Evolutionary conservation across 1,140 invertebrate species (phyloP).

Genomic region (Bombus sibiricus): DNA sequence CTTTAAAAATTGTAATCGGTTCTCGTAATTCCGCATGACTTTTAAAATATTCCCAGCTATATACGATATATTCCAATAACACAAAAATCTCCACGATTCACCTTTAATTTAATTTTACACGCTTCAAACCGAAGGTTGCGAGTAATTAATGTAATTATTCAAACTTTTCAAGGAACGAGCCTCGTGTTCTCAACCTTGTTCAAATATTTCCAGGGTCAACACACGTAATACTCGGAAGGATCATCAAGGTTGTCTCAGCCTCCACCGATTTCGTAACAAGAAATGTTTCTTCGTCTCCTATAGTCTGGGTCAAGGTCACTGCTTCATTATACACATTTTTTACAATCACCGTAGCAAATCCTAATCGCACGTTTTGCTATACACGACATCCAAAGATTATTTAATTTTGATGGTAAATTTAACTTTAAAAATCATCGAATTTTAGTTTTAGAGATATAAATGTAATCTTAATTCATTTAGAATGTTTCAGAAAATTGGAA

Average conservation of each 20-base stretch:
- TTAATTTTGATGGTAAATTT: too few relatives aligned
- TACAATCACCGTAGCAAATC: neutral
- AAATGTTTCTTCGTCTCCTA: neutral
- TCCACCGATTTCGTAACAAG: conserved; percentile 6
- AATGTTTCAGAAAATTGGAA: too few relatives aligned
- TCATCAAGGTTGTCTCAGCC: conserved; percentile 4
- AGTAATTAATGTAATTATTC: neutral
- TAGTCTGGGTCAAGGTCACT: conserved; percentile 63
- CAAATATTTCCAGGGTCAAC: neutral
- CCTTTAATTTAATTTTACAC: too few relatives aligned
- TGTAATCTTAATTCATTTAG: too few relatives aligned
- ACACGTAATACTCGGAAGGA: conserved; percentile 24
- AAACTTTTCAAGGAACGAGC: neutral
- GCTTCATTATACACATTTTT: neutral
- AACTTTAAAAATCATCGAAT: too few relatives aligned
- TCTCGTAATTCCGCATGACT: neutral
- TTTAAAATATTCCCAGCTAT: neutral
- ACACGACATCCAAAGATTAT: neutral
- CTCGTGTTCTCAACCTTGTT: neutral
- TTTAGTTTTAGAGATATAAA: too few relatives aligned
- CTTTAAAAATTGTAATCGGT: neutral
- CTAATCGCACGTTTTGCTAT: too few relatives aligned
- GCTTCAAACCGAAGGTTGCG: too few relatives aligned
- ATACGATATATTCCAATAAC: neutral
- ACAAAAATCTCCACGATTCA: neutral